Conservation (phyloP, 2,888 invertebrate species). For the Pachymerium ferrugineum region DNA sequence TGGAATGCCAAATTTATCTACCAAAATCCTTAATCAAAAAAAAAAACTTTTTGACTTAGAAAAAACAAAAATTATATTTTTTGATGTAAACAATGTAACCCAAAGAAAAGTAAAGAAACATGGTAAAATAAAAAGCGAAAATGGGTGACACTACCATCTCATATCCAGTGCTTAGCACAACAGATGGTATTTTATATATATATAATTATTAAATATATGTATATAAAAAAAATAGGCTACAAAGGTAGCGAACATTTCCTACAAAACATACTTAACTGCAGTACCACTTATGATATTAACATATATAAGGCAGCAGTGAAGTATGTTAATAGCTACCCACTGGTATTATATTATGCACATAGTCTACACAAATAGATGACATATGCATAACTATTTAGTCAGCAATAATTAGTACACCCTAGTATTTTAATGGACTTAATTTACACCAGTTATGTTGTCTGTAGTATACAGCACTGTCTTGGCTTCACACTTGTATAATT, state of each 20-base stretch:
- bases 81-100: too few species aligned
- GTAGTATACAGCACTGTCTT: not conserved
- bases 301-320: constrained; percentile 2
- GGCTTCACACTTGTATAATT: not conserved
- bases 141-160: not conserved
- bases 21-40: not conserved
- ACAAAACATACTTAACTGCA: constrained; percentile 7
- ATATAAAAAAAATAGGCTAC: constrained; percentile 1
- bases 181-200: not conserved
- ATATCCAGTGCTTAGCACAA: not conserved
- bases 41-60: not conserved
- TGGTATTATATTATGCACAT: not conserved
- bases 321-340: not conserved
- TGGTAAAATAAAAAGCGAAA: not conserved
- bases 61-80: too few species aligned
- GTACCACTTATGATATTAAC: not conserved
- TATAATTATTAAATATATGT: not conserved
- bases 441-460: constrained; percentile 6
- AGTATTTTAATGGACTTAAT: not conserved
- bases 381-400: constrained; percentile 2
- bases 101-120: too few species aligned
- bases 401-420: constrained; percentile 2
- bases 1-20: not conserved
- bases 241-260: constrained; percentile 8
- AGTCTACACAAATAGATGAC: constrained; percentile 9